These are phyloP conservation scores for Ichneumoninae sp. DNA, from an alignment of 2,888 invertebrate genomes.

Conservation along the genomic window DNA sequence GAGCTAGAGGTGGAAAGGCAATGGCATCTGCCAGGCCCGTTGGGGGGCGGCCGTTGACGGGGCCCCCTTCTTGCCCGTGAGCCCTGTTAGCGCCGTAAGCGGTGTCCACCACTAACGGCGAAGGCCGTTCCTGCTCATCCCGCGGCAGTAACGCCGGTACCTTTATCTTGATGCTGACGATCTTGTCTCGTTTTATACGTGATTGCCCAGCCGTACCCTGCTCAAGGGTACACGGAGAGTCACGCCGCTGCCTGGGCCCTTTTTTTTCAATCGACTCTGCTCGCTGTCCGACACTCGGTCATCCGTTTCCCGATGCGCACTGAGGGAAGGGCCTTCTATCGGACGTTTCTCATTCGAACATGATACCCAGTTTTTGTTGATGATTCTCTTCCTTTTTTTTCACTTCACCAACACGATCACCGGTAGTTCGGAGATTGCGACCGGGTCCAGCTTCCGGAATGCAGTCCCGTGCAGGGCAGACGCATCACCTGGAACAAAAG, in stretches of 20 bases:
- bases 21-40: slow-evolving; percentile 76
- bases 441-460: slow-evolving; percentile 32
- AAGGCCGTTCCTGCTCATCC: slow-evolving; percentile 79
- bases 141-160: slow-evolving; percentile 74
- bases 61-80: slow-evolving; percentile 78
- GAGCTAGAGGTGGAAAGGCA: slow-evolving; percentile 68
- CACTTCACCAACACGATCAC: slow-evolving; percentile 19
- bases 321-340: neutral
- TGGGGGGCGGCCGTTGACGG: slow-evolving; percentile 79
- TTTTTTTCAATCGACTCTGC: slow-evolving; percentile 3
- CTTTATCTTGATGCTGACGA: slow-evolving; percentile 81
- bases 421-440: slow-evolving; percentile 2
- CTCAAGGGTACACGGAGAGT: slow-evolving; percentile 73
- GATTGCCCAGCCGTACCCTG: slow-evolving; percentile 76
- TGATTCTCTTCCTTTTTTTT: neutral
- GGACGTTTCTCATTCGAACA: slow-evolving; percentile 10
- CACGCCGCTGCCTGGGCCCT: neutral
- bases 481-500: slow-evolving; percentile 79
- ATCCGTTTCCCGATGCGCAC: slow-evolving; percentile 27
- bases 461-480: slow-evolving; percentile 57
- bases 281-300: slow-evolving; percentile 33
- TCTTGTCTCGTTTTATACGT: slow-evolving; percentile 66
- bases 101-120: slow-evolving; percentile 80
- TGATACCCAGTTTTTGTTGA: neutral
- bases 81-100: slow-evolving; percentile 75